Evolutionary conservation across 2,888 invertebrate species (phyloP).

Genomic region (Chaetogeoica ovagalla): DNA sequence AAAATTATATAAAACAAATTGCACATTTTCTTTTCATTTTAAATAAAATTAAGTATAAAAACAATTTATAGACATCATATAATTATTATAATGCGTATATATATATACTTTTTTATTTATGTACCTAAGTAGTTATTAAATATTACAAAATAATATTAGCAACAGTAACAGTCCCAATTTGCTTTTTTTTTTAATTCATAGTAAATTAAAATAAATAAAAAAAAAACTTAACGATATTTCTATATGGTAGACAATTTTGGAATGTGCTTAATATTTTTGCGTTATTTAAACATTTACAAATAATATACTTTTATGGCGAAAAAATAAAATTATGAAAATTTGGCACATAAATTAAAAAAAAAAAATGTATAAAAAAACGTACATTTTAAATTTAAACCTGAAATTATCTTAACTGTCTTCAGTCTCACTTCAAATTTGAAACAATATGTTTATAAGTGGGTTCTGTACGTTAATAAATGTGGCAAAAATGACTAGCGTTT

Average conservation of each 20-base stretch:
- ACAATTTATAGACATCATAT: conserved; percentile 52
- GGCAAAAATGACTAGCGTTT: conserved; percentile 53
- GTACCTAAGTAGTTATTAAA: conserved; percentile 48
- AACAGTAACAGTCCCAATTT: conserved; percentile 52
- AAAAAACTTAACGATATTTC: conserved; percentile 45
- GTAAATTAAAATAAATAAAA: conserved; percentile 43
- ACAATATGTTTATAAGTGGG: conserved; percentile 47
- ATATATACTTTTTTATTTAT: conserved; percentile 36
- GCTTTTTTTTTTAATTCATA: conserved; percentile 42
- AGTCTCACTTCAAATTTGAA: conserved; percentile 52
- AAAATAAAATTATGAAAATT: conserved; percentile 49
- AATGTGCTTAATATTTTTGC: conserved; percentile 46
- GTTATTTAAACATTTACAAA: conserved; percentile 46
- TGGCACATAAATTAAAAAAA: conserved; percentile 51
- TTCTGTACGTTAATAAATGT: conserved; percentile 50
- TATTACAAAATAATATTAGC: conserved; percentile 52
- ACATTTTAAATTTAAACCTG: conserved; percentile 40
- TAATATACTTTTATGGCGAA: conserved; percentile 48
- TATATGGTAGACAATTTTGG: conserved; percentile 52
- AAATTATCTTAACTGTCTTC: conserved; percentile 52
- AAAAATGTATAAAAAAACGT: conserved; percentile 35
- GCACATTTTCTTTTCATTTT: conserved; percentile 52
- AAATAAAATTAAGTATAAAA: conserved; percentile 53
- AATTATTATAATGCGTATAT: conserved; percentile 43
- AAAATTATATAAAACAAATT: conserved; percentile 53